Evolutionary conservation across 2,888 invertebrate species (phyloP).

Genomic region (Erpobdella octoculata): DNA sequence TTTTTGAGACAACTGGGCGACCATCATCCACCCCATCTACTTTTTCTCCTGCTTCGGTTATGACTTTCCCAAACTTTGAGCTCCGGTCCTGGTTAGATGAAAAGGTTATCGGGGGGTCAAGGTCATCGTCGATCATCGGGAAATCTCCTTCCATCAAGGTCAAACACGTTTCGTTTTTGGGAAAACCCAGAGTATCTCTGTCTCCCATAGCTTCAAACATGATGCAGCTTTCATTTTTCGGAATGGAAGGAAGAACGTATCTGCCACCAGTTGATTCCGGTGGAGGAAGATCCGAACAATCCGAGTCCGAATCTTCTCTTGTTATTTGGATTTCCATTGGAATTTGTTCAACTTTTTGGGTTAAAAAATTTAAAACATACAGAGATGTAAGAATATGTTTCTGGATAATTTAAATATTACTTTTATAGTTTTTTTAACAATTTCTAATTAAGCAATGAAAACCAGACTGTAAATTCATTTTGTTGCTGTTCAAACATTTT

Average conservation of each 20-base stretch:
- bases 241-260: constrained; percentile 18
- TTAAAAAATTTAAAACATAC: not conserved
- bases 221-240: constrained; percentile 27
- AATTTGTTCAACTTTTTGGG: constrained; percentile 15
- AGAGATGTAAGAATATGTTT: no score
- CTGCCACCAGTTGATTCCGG: constrained; percentile 12
- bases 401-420: no score
- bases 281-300: not conserved
- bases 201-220: constrained; percentile 16
- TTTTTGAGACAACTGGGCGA: not conserved
- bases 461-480: no score
- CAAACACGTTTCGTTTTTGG: constrained; percentile 28
- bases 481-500: no score
- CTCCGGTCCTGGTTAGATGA: not conserved
- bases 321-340: constrained; percentile 24
- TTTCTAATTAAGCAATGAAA: no score
- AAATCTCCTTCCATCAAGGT: constrained; percentile 19
- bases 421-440: no score
- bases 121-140: constrained; percentile 3
- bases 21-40: not conserved
- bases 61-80: not conserved
- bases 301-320: constrained; percentile 3
- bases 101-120: constrained; percentile 1
- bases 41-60: not conserved
- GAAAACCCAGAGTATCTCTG: constrained; percentile 4